Percentiles rank a stretch among this genome's conserved stretches.
phyloP scores from a whole-genome alignment of 2,113 vertebrate genomes.

The Acanthochromis polyacanthus region DNA sequence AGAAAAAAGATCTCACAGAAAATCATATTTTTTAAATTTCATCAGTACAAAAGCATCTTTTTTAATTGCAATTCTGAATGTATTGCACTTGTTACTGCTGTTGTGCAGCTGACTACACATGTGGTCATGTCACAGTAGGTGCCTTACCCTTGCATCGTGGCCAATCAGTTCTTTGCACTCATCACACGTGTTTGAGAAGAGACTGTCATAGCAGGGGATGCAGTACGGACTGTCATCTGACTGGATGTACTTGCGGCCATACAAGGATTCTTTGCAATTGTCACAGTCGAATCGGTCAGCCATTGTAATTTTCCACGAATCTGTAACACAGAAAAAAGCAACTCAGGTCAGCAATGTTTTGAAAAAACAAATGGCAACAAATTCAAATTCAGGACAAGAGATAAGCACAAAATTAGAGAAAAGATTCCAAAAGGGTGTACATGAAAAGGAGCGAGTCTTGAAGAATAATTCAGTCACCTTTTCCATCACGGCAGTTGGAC shows the following conservation, averaged over 20 bases:
- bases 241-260: conserved; percentile 98
- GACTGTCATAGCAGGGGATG: conserved; percentile 96
- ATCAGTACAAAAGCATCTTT: neutral
- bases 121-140: conserved; percentile 32
- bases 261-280: conserved; percentile 97
- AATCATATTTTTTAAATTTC: neutral
- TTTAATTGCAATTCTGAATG: neutral
- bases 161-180: conserved; percentile 98
- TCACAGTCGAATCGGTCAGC: conserved; percentile 96
- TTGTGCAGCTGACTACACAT: conserved; percentile 37
- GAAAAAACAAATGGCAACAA: neutral
- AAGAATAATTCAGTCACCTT: conserved; percentile 47
- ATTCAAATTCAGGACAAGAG: neutral
- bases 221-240: conserved; percentile 93
- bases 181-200: conserved; percentile 97
- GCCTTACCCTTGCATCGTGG: conserved; percentile 94
- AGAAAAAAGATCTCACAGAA: neutral
- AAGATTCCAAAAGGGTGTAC: neutral
- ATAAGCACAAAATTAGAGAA: neutral
- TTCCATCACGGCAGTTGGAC: conserved; percentile 25
- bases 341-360: neutral
- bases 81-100: neutral
- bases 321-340: conserved; percentile 50
- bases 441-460: conserved; percentile 5
- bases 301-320: conserved; percentile 83